Percentiles rank a stretch among this genome's conserved stretches.
These are phyloP conservation scores for Schizothorax lantsangensis DNA, from an alignment of 2,797 vertebrate species.

Conservation along the genomic window DNA sequence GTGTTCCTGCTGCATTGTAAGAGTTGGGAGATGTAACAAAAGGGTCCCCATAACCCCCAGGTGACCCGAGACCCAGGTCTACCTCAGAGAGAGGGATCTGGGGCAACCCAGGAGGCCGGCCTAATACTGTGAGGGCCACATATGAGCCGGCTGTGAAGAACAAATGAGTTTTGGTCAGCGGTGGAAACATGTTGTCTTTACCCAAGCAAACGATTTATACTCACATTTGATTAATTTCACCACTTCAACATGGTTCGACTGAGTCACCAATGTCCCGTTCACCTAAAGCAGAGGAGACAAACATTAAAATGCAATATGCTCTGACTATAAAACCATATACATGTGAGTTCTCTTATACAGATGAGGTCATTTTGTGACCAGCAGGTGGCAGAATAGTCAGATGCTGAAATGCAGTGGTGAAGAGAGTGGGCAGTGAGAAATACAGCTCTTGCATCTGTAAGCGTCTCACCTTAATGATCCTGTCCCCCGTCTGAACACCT, in stretches of 20 bases:
- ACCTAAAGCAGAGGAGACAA: constrained; percentile 77
- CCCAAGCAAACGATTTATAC: constrained; percentile 63
- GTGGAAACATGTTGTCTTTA: not conserved
- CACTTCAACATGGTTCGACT: constrained; percentile 96
- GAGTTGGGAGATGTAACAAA: constrained; percentile 86
- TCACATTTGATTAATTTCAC: constrained; percentile 97
- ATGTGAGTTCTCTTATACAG: not conserved
- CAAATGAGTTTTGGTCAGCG: constrained; percentile 73
- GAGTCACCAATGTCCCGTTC: constrained; percentile 94
- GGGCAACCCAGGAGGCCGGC: constrained; percentile 91
- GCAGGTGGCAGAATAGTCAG: constrained; percentile 72
- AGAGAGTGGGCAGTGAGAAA: constrained; percentile 59
- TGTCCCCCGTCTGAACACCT: constrained; percentile 94
- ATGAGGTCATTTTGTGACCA: constrained; percentile 62
- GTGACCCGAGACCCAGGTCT: constrained; percentile 80
- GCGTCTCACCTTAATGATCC: constrained; percentile 85
- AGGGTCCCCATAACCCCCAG: constrained; percentile 75
- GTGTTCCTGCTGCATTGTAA: constrained; percentile 81
- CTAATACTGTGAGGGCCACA: constrained; percentile 96
- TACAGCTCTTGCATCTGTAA: constrained; percentile 64
- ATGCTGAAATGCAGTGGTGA: not conserved
- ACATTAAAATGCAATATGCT: not conserved
- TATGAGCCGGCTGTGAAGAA: constrained; percentile 91
- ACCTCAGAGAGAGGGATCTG: constrained; percentile 91
- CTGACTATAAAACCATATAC: not conserved